These are phyloP conservation scores for Caenorhabditis wallacei DNA, from an alignment of 2,888 invertebrate species.

Conservation along the genomic window DNA sequence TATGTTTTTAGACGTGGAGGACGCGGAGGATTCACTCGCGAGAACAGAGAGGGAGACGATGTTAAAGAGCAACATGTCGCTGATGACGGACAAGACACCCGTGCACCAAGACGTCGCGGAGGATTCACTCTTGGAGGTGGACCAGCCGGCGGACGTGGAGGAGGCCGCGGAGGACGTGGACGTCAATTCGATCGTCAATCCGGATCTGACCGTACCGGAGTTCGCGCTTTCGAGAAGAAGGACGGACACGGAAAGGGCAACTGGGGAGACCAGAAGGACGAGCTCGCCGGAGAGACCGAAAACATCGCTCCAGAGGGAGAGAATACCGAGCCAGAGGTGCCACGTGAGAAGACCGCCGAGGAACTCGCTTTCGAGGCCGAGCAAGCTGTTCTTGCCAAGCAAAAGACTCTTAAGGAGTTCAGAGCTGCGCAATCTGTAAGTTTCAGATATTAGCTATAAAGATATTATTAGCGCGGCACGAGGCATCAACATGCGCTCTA, in stretches of 20 bases:
- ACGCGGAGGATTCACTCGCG: slow-evolving; percentile 68
- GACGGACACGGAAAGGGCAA: slow-evolving; percentile 84
- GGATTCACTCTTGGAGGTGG: slow-evolving; percentile 68
- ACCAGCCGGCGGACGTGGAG: slow-evolving; percentile 62
- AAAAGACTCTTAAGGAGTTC: slow-evolving; percentile 82
- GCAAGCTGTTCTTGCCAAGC: slow-evolving; percentile 69
- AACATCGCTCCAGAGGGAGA: slow-evolving; percentile 67
- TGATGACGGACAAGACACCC: slow-evolving; percentile 58
- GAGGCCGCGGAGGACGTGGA: slow-evolving; percentile 71
- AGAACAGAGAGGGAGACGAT: slow-evolving; percentile 58
- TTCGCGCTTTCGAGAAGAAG: slow-evolving; percentile 77
- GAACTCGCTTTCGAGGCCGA: slow-evolving; percentile 74
- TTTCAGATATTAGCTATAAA: not conserved
- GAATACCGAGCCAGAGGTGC: slow-evolving; percentile 68
- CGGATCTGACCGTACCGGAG: slow-evolving; percentile 81
- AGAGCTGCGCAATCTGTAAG: slow-evolving; percentile 71
- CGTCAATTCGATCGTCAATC: slow-evolving; percentile 78
- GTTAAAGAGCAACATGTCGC: slow-evolving; percentile 51
- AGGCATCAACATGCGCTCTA: too few species aligned
- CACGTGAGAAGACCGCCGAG: slow-evolving; percentile 78
- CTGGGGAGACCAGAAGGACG: slow-evolving; percentile 81
- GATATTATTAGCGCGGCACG: too few species aligned
- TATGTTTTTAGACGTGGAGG: slow-evolving; percentile 69
- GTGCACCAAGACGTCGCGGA: slow-evolving; percentile 70
- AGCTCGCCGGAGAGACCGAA: slow-evolving; percentile 78